A percentile compares a stretch with the other conserved stretches of the same genome.
phyloP scores from a whole-genome alignment of 2,113 vertebrate genomes.

The Aptenodytes forsteri region DNA sequence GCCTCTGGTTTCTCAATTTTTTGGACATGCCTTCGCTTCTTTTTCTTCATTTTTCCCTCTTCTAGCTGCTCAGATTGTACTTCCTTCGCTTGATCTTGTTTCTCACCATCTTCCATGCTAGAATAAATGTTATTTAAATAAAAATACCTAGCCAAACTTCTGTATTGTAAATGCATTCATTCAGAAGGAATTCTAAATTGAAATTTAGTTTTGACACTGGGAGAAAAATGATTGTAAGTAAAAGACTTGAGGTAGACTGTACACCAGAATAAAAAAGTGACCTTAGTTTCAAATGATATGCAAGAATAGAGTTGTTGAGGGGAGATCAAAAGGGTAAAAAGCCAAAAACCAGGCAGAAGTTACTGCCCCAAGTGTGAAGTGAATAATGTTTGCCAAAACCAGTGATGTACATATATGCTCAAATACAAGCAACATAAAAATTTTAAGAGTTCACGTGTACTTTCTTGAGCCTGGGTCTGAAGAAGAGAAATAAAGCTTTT shows the following conservation, averaged over 20 bases:
- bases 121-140: background rate
- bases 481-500: background rate
- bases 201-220: background rate
- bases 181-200: background rate
- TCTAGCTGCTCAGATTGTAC: slow-evolving; percentile 64
- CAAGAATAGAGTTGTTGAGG: background rate
- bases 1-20: slow-evolving; percentile 87
- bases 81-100: slow-evolving; percentile 86
- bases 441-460: background rate
- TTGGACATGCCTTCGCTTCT: slow-evolving; percentile 82
- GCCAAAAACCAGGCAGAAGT: background rate
- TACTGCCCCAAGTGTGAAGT: background rate
- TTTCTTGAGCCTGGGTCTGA: background rate
- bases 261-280: background rate
- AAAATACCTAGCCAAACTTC: background rate
- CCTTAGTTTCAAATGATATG: background rate
- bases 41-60: slow-evolving; percentile 78
- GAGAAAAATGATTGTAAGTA: background rate
- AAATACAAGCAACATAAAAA: background rate
- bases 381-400: background rate
- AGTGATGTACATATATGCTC: background rate
- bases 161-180: background rate
- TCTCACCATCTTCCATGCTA: slow-evolving; percentile 92
- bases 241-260: background rate
- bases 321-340: background rate